These are phyloP conservation scores for Temnothorax rugatulus DNA, from an alignment of 2,888 invertebrate species.

Conservation along the genomic window DNA sequence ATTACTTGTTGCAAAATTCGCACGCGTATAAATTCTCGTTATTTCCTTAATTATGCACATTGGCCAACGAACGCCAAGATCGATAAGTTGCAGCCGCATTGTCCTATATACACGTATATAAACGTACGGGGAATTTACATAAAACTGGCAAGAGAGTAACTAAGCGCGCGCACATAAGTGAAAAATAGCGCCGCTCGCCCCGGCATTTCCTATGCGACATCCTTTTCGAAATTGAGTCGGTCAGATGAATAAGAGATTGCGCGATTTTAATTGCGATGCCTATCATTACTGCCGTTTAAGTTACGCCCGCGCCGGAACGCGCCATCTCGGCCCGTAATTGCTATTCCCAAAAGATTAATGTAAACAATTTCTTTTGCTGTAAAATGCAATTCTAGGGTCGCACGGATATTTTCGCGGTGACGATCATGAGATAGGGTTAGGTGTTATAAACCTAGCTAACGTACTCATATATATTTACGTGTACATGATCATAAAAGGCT, in stretches of 20 bases:
- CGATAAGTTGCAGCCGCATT: constrained; percentile 27
- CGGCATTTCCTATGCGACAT: constrained; percentile 3
- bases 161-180: constrained; percentile 14
- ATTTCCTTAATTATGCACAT: constrained; percentile 37
- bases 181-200: constrained; percentile 14
- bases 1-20: background rate
- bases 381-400: constrained; percentile 1
- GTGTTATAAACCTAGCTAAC: constrained; percentile 17
- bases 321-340: background rate
- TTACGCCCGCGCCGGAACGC: background rate
- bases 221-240: constrained; percentile 27
- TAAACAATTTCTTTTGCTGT: constrained; percentile 32
- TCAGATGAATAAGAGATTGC: constrained; percentile 24
- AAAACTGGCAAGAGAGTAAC: constrained; percentile 29
- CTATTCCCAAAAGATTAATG: constrained; percentile 25
- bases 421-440: constrained; percentile 23
- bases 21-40: constrained; percentile 5
- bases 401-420: background rate
- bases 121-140: constrained; percentile 19
- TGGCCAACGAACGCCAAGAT: constrained; percentile 21
- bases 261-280: constrained; percentile 37
- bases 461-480: background rate
- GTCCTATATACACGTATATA: constrained; percentile 6
- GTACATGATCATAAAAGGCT: constrained; percentile 19
- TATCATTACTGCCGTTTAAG: constrained; percentile 20